These are phyloP conservation scores for Drosophila watanabei DNA, from an alignment of 1,140 invertebrate genomes.

Conservation along the genomic window DNA sequence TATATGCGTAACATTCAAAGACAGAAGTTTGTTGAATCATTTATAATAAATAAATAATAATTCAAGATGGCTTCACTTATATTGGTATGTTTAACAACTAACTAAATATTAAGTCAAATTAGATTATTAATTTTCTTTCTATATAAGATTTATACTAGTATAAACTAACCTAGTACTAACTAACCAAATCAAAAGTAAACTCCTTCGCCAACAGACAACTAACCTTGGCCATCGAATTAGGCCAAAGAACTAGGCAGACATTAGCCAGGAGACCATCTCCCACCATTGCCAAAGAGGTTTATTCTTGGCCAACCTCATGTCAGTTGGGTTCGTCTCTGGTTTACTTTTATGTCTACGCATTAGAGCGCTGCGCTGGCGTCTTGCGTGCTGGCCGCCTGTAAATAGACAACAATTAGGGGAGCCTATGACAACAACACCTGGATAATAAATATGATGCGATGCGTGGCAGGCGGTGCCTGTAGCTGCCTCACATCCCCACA, in stretches of 20 bases:
- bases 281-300: constrained; percentile 13
- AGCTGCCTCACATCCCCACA: constrained; percentile 10
- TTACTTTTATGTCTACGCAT: constrained; percentile 69
- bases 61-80: constrained; percentile 55
- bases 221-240: constrained; percentile 78
- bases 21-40: not conserved
- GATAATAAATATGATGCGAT: constrained; percentile 59
- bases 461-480: constrained; percentile 73
- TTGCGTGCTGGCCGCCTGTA: constrained; percentile 71
- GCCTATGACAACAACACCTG: constrained; percentile 81
- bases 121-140: not conserved
- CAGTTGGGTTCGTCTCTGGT: constrained; percentile 40
- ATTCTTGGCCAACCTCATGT: constrained; percentile 15
- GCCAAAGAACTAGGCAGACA: constrained; percentile 43
- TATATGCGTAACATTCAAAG: too few relatives aligned
- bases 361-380: constrained; percentile 18
- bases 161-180: constrained; percentile 28
- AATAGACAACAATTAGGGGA: constrained; percentile 82
- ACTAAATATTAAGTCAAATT: not conserved
- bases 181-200: constrained; percentile 15
- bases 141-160: not conserved
- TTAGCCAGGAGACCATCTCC: constrained; percentile 32
- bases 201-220: constrained; percentile 38
- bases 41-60: not conserved
- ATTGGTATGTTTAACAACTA: constrained; percentile 46